phyloP scores from a whole-genome alignment of 2,888 invertebrate species.

The Meiosimyza platycephala region DNA sequence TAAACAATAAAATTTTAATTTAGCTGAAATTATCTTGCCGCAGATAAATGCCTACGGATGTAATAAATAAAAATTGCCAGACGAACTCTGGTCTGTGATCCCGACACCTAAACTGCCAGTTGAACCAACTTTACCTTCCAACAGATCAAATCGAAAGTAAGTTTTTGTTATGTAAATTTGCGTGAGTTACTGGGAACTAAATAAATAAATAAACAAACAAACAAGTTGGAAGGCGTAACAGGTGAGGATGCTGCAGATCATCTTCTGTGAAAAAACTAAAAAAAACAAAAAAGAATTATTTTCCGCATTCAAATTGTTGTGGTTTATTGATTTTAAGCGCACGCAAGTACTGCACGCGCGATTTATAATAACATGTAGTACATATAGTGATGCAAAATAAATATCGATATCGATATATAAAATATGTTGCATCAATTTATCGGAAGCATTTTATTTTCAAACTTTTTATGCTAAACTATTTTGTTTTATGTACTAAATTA shows the following conservation, averaged over 20 bases:
- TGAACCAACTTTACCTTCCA: background rate
- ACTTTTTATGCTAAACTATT: background rate
- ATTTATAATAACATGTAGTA: no score
- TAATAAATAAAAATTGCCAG: constrained; percentile 32
- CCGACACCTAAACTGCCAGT: background rate
- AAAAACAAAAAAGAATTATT: background rate
- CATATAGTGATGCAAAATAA: no score
- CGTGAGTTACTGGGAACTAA: background rate
- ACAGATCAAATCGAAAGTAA: constrained; percentile 26
- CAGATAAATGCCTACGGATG: background rate
- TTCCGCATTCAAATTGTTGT: constrained; percentile 19
- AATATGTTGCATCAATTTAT: no score
- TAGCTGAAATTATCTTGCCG: no score
- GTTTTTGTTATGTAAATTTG: constrained; percentile 26
- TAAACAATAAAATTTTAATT: no score
- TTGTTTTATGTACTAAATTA: background rate
- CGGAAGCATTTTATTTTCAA: background rate
- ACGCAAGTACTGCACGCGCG: no score
- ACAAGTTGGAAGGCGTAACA: background rate
- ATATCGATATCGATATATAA: no score
- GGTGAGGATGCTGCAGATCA: background rate
- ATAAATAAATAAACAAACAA: background rate
- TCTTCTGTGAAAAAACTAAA: background rate
- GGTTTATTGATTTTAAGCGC: constrained; percentile 16
- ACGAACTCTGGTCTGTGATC: constrained; percentile 12